Conservation (phyloP, 37 sponge, comb jelly and placozoan genomes). For the Cliona cf. orientalis region DNA sequence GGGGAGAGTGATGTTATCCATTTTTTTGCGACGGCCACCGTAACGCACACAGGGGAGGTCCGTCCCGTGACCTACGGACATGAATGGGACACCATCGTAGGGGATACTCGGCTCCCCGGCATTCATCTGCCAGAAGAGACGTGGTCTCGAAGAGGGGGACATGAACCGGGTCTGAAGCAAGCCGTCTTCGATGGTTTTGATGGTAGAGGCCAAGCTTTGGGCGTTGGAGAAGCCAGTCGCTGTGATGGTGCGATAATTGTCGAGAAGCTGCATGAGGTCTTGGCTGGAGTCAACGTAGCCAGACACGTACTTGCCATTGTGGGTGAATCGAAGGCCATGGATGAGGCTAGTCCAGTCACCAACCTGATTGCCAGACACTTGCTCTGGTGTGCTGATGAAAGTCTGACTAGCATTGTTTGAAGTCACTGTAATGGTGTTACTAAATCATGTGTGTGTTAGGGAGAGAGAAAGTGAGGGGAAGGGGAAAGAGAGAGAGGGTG, state of each 20-base stretch:
- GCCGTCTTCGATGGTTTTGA: constrained; percentile 43
- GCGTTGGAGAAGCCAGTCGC: constrained; percentile 35
- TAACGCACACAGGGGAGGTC: constrained; percentile 55
- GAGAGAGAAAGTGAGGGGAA: not conserved
- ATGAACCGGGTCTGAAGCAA: constrained; percentile 57
- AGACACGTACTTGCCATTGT: constrained; percentile 66
- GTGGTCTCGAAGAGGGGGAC: constrained; percentile 62
- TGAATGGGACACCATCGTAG: constrained; percentile 87
- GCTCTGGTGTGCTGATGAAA: no score
- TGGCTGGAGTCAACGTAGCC: constrained; percentile 69
- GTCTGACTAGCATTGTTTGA: no score
- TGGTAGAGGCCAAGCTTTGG: constrained; percentile 25
- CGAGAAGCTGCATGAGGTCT: constrained; percentile 63
- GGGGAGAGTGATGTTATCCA: constrained; percentile 35
- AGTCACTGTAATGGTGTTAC: not conserved
- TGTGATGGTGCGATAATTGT: constrained; percentile 51
- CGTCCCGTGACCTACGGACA: constrained; percentile 65
- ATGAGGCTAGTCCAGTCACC: constrained; percentile 45
- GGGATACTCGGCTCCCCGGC: constrained; percentile 84
- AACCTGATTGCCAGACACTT: no score
- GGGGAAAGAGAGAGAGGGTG: not conserved
- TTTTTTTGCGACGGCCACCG: constrained; percentile 55
- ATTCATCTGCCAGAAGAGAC: constrained; percentile 89
- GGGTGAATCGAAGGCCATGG: constrained; percentile 41
- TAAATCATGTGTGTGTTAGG: not conserved